Evolutionary conservation across 1,140 invertebrate species (phyloP).

Genomic region (Ceratitis capitata): DNA sequence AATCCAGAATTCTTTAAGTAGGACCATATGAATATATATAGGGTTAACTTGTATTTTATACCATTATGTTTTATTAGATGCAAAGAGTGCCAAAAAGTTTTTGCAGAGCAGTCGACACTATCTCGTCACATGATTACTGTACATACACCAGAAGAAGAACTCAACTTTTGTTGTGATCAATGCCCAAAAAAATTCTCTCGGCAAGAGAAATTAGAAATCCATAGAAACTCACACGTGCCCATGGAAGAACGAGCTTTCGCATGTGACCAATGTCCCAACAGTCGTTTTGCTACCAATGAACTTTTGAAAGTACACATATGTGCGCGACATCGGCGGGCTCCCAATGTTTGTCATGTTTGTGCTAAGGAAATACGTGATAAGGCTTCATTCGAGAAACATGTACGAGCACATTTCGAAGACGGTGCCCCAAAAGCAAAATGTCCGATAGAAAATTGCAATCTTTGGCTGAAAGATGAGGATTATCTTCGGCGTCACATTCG

Average conservation of each 20-base stretch:
- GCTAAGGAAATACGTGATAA: conserved; percentile 61
- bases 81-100: conserved; percentile 52
- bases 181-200: conserved; percentile 60
- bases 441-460: conserved; percentile 56
- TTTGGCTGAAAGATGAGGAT: conserved; percentile 60
- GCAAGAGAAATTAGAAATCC: conserved; percentile 54
- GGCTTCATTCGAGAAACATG: conserved; percentile 59
- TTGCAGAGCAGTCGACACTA: conserved; percentile 56
- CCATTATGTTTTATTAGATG: background rate
- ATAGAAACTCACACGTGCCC: conserved; percentile 59
- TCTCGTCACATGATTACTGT: conserved; percentile 55
- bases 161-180: conserved; percentile 56
- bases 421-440: conserved; percentile 59
- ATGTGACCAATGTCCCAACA: conserved; percentile 55
- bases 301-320: conserved; percentile 57
- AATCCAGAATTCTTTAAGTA: conserved; percentile 62
- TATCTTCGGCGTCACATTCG: conserved; percentile 57
- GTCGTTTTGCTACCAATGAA: conserved; percentile 58
- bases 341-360: conserved; percentile 60
- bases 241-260: conserved; percentile 55
- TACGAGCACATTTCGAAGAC: conserved; percentile 59
- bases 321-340: conserved; percentile 56
- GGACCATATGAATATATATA: background rate
- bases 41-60: too few relatives aligned
- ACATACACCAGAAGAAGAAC: conserved; percentile 58